Percentiles rank a stretch among this genome's conserved stretches.
Evolutionary conservation across 2,888 invertebrate species (phyloP).

Genomic region (Nomada ferruginata): DNA sequence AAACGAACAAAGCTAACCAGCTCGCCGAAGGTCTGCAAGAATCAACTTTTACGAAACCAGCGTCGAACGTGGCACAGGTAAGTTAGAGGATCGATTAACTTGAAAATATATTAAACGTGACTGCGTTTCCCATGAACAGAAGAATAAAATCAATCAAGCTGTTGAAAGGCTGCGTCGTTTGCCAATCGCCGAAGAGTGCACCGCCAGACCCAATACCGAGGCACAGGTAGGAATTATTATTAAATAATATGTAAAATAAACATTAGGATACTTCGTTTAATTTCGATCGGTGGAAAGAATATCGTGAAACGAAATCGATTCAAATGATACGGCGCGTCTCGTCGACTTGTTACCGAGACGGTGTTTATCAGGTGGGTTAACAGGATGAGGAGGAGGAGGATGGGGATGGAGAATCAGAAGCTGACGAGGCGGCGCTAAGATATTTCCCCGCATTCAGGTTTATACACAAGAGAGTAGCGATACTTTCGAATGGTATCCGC

Average conservation of each 20-base stretch:
- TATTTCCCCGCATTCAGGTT: neutral
- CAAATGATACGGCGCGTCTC: slow-evolving; percentile 18
- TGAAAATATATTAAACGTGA: neutral
- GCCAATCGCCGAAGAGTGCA: slow-evolving; percentile 49
- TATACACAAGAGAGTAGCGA: neutral
- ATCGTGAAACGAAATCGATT: neutral
- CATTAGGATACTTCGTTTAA: neutral
- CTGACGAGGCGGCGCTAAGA: slow-evolving; percentile 34
- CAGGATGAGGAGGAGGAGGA: slow-evolving; percentile 56
- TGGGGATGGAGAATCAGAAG: slow-evolving; percentile 40
- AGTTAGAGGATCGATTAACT: neutral
- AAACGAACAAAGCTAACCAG: neutral
- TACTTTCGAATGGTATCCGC: neutral
- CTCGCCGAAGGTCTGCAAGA: neutral
- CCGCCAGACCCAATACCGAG: neutral
- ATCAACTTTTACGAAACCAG: neutral
- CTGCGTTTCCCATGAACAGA: slow-evolving; percentile 17
- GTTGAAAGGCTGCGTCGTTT: slow-evolving; percentile 43
- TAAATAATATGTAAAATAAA: no score
- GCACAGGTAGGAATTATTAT: slow-evolving; percentile 46
- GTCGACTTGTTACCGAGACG: neutral
- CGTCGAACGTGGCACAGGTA: slow-evolving; percentile 11
- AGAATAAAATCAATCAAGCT: slow-evolving; percentile 48
- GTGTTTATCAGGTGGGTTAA: neutral
- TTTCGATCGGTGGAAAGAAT: neutral